Conservation (phyloP, 2,113 vertebrate species). For the Cricetomys ansorgei region DNA sequence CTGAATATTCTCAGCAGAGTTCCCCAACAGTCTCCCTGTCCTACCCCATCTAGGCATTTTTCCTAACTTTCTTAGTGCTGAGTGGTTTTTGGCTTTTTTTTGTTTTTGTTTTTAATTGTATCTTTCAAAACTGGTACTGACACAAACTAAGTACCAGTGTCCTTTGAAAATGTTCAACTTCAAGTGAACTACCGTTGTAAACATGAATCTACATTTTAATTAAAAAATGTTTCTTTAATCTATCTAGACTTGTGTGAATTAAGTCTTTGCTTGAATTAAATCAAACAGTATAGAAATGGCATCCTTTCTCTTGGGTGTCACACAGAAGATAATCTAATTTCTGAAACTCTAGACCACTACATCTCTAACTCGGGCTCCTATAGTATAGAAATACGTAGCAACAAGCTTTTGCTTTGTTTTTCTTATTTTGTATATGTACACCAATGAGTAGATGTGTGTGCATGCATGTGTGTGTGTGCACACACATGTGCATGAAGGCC, state of each 20-base stretch:
- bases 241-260: conserved; percentile 29
- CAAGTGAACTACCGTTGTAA: background rate
- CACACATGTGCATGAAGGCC: background rate
- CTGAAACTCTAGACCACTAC: background rate
- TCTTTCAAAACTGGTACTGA: background rate
- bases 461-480: background rate
- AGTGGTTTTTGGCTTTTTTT: background rate
- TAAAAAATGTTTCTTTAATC: background rate
- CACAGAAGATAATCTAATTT: background rate
- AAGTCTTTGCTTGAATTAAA: conserved; percentile 44
- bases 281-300: background rate
- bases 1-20: background rate
- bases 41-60: background rate
- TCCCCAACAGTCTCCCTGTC: background rate
- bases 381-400: background rate
- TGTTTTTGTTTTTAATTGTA: background rate
- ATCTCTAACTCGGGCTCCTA: conserved; percentile 8
- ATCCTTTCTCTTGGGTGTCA: background rate
- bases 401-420: background rate
- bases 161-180: conserved; percentile 34
- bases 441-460: background rate
- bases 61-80: conserved; percentile 28
- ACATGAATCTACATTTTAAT: conserved; percentile 4
- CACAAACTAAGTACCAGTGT: background rate
- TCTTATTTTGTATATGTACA: background rate